phyloP scores from a whole-genome alignment of 2,888 invertebrate genomes.

The Andrena trimmerana region DNA sequence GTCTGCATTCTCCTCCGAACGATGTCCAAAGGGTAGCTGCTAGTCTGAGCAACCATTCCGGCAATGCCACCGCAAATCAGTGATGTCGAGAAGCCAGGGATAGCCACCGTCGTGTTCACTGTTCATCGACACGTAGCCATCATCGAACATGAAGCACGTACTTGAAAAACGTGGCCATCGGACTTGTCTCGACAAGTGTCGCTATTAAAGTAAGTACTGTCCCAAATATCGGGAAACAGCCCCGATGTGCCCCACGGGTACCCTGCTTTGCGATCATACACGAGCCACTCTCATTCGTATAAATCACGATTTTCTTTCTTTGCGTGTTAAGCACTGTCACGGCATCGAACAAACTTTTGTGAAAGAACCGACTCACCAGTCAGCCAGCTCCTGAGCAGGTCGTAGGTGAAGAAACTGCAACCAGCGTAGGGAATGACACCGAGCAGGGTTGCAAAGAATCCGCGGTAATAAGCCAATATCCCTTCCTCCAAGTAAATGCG shows the following conservation, averaged over 20 bases:
- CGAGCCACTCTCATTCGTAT: slow-evolving; percentile 71
- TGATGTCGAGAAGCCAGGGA: slow-evolving; percentile 86
- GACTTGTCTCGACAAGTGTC: slow-evolving; percentile 70
- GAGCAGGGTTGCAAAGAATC: slow-evolving; percentile 95
- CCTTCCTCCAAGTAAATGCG: slow-evolving; percentile 93
- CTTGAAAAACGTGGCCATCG: slow-evolving; percentile 72
- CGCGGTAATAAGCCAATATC: slow-evolving; percentile 91
- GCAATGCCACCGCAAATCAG: slow-evolving; percentile 95
- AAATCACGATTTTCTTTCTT: slow-evolving; percentile 62
- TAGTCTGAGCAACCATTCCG: slow-evolving; percentile 96
- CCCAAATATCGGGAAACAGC: slow-evolving; percentile 74
- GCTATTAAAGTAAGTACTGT: slow-evolving; percentile 75
- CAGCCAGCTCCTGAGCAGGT: slow-evolving; percentile 94
- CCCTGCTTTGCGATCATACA: slow-evolving; percentile 72
- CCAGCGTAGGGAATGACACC: slow-evolving; percentile 99
- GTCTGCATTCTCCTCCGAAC: slow-evolving; percentile 92
- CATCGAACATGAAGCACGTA: slow-evolving; percentile 78
- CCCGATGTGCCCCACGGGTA: slow-evolving; percentile 66
- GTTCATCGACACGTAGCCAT: slow-evolving; percentile 74
- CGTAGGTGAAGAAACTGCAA: slow-evolving; percentile 98
- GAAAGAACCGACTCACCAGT: slow-evolving; percentile 87
- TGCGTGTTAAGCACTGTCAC: slow-evolving; percentile 62
- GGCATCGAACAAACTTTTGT: slow-evolving; percentile 42
- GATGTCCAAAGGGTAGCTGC: slow-evolving; percentile 98
- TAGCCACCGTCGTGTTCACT: slow-evolving; percentile 80